phyloP scores from a whole-genome alignment of 2,888 invertebrate genomes.

The Heliconius ismenius region DNA sequence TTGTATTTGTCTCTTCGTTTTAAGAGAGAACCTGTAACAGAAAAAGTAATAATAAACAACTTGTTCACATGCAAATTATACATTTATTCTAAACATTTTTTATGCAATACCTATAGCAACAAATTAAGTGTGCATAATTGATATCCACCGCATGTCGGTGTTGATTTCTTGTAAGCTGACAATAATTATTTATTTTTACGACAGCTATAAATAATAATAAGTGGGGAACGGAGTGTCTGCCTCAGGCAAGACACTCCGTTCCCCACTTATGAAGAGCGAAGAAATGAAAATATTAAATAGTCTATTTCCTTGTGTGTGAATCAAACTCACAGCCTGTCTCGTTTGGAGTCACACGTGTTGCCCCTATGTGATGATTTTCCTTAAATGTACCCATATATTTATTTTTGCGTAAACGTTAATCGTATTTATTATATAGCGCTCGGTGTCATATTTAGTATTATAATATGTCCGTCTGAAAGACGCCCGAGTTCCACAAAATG shows the following conservation, averaged over 20 bases:
- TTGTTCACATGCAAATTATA: background rate
- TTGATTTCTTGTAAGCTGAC: constrained; percentile 3
- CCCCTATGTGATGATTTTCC: background rate
- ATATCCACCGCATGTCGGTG: background rate
- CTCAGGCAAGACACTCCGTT: too few relatives aligned
- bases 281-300: too few relatives aligned
- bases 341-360: too few relatives aligned
- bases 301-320: too few relatives aligned
- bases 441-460: too few relatives aligned
- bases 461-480: too few relatives aligned
- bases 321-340: too few relatives aligned
- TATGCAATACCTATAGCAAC: background rate
- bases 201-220: background rate
- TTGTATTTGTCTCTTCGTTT: background rate
- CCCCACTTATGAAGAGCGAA: too few relatives aligned
- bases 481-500: too few relatives aligned
- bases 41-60: constrained; percentile 27
- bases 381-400: background rate
- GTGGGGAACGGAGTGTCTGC: too few relatives aligned
- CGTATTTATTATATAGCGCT: too few relatives aligned
- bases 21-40: constrained; percentile 33
- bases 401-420: background rate
- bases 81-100: background rate
- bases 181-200: background rate
- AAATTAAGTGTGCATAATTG: background rate